Percentiles rank a stretch among this genome's conserved stretches.
These are phyloP conservation scores for Oncorhynchus gorbuscha DNA, from an alignment of 2,113 vertebrate genomes.

Conservation along the genomic window DNA sequence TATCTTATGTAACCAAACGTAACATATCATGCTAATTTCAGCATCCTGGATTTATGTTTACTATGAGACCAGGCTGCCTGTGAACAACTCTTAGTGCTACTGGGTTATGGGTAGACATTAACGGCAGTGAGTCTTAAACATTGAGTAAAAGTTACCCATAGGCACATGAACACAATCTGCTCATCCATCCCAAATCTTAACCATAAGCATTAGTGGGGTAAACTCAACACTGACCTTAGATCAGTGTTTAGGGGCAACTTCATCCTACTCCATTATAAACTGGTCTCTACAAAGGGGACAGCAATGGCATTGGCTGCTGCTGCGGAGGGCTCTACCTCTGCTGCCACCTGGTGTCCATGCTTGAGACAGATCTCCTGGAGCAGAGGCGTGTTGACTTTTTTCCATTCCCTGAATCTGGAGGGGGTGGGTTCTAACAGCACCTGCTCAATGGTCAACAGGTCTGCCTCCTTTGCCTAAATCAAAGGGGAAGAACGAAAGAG, in stretches of 20 bases:
- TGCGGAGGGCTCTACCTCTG: constrained; percentile 41
- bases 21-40: no score
- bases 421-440: constrained; percentile 83
- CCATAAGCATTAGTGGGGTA: no score
- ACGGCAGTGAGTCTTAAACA: constrained; percentile 32
- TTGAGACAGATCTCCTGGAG: constrained; percentile 83
- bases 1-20: no score
- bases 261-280: constrained; percentile 51
- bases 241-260: no score
- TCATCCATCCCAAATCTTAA: no score
- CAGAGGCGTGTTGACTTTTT: constrained; percentile 81
- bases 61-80: no score
- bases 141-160: no score
- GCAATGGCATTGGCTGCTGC: constrained; percentile 35
- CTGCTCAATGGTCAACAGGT: constrained; percentile 87
- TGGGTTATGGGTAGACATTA: neutral
- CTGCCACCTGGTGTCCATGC: constrained; percentile 50
- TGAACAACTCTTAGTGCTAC: no score
- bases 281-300: constrained; percentile 64
- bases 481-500: neutral
- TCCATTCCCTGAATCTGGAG: constrained; percentile 88
- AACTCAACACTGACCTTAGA: no score
- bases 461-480: constrained; percentile 89
- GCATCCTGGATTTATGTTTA: no score
- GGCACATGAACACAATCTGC: no score